Evolutionary conservation across 2,113 vertebrate genomes (phyloP).

Genomic region (Salvelinus fontinalis): DNA sequence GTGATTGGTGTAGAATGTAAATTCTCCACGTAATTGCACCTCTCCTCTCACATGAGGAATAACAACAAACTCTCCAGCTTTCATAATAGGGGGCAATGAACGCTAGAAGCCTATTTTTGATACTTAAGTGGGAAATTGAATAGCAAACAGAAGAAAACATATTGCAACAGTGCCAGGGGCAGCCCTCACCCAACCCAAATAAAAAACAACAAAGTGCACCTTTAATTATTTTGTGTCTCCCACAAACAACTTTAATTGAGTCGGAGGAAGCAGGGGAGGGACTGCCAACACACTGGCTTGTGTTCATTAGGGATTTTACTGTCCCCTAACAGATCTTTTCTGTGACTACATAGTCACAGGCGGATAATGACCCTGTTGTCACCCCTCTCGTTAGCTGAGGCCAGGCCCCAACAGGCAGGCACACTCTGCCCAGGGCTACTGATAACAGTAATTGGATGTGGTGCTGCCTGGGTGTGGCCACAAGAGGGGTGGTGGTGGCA

Average conservation of each 20-base stretch:
- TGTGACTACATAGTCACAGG: slow-evolving; percentile 60
- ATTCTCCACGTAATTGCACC: slow-evolving; percentile 5
- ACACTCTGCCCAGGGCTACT: slow-evolving; percentile 57
- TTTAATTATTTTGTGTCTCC: slow-evolving; percentile 76
- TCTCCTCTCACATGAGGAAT: slow-evolving; percentile 8
- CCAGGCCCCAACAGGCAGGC: slow-evolving; percentile 32
- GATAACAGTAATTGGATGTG: slow-evolving; percentile 73
- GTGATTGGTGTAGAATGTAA: not conserved
- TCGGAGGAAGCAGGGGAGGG: slow-evolving; percentile 70
- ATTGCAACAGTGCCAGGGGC: slow-evolving; percentile 60
- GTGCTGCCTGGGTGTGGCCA: slow-evolving; percentile 29
- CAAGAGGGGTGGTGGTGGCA: not conserved
- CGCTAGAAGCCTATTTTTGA: slow-evolving; percentile 54
- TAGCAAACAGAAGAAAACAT: slow-evolving; percentile 63
- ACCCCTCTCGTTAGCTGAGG: slow-evolving; percentile 71
- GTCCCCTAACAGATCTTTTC: slow-evolving; percentile 66
- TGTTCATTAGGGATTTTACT: slow-evolving; percentile 74
- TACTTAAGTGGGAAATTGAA: slow-evolving; percentile 64
- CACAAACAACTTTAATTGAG: slow-evolving; percentile 79
- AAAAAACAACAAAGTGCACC: slow-evolving; percentile 65
- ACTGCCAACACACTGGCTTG: slow-evolving; percentile 51
- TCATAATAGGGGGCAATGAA: not conserved
- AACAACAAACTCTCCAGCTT: slow-evolving; percentile 5
- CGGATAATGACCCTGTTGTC: slow-evolving; percentile 75
- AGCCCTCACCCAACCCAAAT: slow-evolving; percentile 54